These are phyloP conservation scores for Herpailurus yagouaroundi DNA, from an alignment of 2,113 vertebrate genomes.

Conservation along the genomic window DNA sequence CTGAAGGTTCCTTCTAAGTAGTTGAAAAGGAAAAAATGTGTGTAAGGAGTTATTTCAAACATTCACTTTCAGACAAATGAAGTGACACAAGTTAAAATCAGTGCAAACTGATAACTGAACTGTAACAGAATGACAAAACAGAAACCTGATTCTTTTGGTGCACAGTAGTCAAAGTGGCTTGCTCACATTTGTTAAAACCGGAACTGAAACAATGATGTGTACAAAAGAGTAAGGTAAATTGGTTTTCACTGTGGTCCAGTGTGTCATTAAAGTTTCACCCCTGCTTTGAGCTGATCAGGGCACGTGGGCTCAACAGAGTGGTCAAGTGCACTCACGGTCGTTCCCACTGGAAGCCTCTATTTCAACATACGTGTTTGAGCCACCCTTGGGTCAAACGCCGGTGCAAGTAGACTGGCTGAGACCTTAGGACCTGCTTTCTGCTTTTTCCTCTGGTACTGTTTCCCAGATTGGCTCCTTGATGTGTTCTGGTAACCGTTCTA, in stretches of 20 bases:
- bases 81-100: constrained; percentile 4
- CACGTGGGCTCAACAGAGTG: not conserved
- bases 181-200: not conserved
- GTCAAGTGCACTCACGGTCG: accelerated
- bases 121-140: not conserved
- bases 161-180: not conserved
- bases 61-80: constrained; percentile 13
- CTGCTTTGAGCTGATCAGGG: not conserved
- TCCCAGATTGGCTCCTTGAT: constrained; percentile 93
- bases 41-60: not conserved
- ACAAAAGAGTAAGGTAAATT: not conserved
- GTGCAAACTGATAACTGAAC: not conserved
- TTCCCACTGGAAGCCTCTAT: not conserved
- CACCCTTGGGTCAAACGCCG: not conserved
- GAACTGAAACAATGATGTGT: not conserved
- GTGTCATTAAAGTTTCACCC: not conserved
- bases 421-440: constrained; percentile 76
- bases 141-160: not conserved
- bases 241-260: not conserved
- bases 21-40: not conserved
- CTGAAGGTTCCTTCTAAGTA: not conserved
- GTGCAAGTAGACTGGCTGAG: not conserved
- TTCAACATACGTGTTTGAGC: no score
- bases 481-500: constrained; percentile 94
- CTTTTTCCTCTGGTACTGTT: constrained; percentile 74